A percentile compares a stretch with the other conserved stretches of the same genome.
These are phyloP conservation scores for Propithecus deckenii DNA, from an alignment of 2,797 vertebrate genomes.

Conservation along the genomic window DNA sequence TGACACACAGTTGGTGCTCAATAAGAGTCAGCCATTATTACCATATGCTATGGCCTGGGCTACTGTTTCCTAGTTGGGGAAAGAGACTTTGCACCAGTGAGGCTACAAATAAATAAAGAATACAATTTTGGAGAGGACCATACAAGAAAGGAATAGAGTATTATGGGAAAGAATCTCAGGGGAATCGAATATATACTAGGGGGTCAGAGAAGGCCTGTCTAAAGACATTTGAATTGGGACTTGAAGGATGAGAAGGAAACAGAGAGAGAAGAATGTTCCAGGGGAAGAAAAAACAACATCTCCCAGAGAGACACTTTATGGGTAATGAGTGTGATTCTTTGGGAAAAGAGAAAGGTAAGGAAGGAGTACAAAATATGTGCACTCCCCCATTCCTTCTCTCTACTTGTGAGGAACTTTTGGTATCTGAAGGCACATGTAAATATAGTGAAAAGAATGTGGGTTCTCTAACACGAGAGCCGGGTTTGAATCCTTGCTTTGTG, in stretches of 20 bases:
- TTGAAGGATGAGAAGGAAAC: neutral
- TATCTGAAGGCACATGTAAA: neutral
- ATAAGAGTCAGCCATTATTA: neutral
- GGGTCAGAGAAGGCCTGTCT: neutral
- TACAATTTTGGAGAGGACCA: neutral
- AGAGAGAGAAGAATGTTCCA: neutral
- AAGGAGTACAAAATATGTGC: neutral
- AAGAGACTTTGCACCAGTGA: neutral
- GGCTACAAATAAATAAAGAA: neutral
- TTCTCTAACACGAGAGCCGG: neutral
- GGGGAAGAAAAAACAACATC: neutral
- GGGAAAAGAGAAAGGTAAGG: neutral
- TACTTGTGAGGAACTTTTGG: neutral
- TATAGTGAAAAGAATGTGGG: neutral
- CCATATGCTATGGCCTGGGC: accelerated
- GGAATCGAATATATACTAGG: neutral
- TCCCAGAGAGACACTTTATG: neutral
- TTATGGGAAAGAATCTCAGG: neutral
- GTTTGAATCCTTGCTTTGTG: neutral
- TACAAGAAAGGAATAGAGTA: neutral
- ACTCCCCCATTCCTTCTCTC: neutral
- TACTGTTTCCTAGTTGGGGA: neutral
- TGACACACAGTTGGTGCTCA: neutral
- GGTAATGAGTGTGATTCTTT: neutral
- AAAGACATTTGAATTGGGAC: neutral